Percentiles rank a stretch among this genome's conserved stretches.
phyloP scores from a whole-genome alignment of 1,140 invertebrate genomes.

The Choristoneura fumiferana region DNA sequence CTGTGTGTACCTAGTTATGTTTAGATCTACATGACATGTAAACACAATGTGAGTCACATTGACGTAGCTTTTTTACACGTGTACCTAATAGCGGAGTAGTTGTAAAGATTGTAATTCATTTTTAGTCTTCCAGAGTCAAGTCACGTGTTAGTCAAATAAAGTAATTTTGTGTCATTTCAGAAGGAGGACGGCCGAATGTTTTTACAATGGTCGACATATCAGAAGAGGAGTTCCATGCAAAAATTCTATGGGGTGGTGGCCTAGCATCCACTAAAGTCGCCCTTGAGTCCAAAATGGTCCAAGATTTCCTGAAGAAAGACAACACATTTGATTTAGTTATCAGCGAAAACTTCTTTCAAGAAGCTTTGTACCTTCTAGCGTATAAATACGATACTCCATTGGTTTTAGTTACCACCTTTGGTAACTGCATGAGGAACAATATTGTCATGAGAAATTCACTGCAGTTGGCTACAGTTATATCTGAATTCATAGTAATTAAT shows the following conservation, averaged over 20 bases:
- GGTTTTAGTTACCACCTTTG: slow-evolving; percentile 76
- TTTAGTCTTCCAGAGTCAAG: too few relatives aligned
- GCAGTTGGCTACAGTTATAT: slow-evolving; percentile 73
- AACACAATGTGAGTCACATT: too few relatives aligned
- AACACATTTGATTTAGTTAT: slow-evolving; percentile 78
- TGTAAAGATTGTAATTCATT: too few relatives aligned
- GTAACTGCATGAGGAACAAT: slow-evolving; percentile 78
- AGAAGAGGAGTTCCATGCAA: slow-evolving; percentile 51
- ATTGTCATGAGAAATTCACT: slow-evolving; percentile 74
- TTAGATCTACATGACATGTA: too few relatives aligned
- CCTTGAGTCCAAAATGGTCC: slow-evolving; percentile 69
- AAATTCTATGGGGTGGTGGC: slow-evolving; percentile 65
- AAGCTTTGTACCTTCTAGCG: slow-evolving; percentile 77
- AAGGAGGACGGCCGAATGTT: slow-evolving; percentile 52
- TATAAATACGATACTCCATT: slow-evolving; percentile 78
- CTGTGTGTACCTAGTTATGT: too few relatives aligned
- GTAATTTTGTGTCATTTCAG: slow-evolving; percentile 37
- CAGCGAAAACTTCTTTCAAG: slow-evolving; percentile 78
- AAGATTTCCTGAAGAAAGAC: slow-evolving; percentile 67
- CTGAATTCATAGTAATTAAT: slow-evolving; percentile 67
- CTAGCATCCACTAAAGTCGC: slow-evolving; percentile 69
- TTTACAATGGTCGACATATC: slow-evolving; percentile 56
- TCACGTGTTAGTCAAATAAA: too few relatives aligned
- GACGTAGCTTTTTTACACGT: too few relatives aligned
- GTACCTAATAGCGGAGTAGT: too few relatives aligned